A percentile compares a stretch with the other conserved stretches of the same genome.
These are phyloP conservation scores for Tinamus guttatus DNA, from an alignment of 2,113 vertebrate genomes.

Conservation along the genomic window DNA sequence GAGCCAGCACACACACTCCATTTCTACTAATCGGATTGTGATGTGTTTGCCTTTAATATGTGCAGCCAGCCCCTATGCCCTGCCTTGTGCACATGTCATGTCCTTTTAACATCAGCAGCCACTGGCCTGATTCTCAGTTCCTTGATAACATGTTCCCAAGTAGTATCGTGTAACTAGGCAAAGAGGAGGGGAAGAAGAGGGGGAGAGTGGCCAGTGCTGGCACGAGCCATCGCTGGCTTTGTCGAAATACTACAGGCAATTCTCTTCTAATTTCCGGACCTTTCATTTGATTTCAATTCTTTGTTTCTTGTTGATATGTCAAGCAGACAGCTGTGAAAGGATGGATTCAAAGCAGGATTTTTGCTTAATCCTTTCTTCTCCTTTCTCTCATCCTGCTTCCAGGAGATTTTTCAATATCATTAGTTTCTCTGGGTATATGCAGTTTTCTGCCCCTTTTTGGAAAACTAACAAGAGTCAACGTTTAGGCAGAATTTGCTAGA, in stretches of 20 bases:
- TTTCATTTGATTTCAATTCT: not conserved
- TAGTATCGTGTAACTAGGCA: slow-evolving; percentile 50
- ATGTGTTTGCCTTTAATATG: slow-evolving; percentile 89
- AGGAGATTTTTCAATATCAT: not conserved
- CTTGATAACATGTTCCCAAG: slow-evolving; percentile 69
- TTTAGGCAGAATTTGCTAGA: not conserved
- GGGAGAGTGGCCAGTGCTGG: not conserved
- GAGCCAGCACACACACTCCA: slow-evolving; percentile 47
- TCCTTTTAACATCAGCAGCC: slow-evolving; percentile 95
- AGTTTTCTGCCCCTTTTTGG: not conserved
- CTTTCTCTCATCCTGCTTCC: not conserved
- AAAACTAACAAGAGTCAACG: not conserved
- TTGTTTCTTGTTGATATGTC: not conserved
- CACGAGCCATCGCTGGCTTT: not conserved
- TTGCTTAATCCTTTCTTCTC: not conserved
- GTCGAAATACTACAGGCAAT: slow-evolving; percentile 1
- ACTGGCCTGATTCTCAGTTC: slow-evolving; percentile 88
- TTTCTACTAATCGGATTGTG: slow-evolving; percentile 73
- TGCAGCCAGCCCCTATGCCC: slow-evolving; percentile 90
- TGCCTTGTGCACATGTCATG: slow-evolving; percentile 90
- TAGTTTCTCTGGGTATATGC: not conserved
- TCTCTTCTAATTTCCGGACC: not conserved
- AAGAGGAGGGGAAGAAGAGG: not conserved
- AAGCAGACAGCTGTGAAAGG: not conserved
- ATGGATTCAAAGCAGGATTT: not conserved